A percentile compares a stretch with the other conserved stretches of the same genome.
phyloP scores from a whole-genome alignment of 2,113 vertebrate genomes.

The Eudyptes chrysolophus region DNA sequence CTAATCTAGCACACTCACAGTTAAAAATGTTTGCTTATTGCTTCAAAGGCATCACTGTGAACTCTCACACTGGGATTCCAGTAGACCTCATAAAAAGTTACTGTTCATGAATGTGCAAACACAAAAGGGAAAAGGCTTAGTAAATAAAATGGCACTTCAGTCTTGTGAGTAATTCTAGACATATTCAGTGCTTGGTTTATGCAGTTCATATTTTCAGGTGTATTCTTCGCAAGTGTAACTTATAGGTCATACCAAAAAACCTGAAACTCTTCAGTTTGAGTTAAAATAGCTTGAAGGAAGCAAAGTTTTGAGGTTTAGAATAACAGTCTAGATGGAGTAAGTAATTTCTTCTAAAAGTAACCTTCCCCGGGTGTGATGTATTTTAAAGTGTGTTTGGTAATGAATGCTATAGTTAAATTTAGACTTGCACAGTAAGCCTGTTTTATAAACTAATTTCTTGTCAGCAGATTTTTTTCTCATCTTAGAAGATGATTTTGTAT shows the following conservation, averaged over 20 bases:
- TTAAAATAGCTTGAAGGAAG: neutral
- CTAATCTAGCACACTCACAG: neutral
- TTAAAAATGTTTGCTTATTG: neutral
- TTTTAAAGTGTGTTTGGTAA: neutral
- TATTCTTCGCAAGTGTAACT: neutral
- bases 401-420: neutral
- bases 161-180: neutral
- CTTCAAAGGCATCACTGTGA: constrained; percentile 1
- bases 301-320: neutral
- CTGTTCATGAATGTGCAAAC: neutral
- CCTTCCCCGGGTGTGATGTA: neutral
- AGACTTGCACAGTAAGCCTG: neutral
- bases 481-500: neutral
- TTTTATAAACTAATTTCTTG: neutral
- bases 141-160: neutral
- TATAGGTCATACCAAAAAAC: neutral
- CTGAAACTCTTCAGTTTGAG: neutral
- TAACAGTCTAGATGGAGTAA: neutral
- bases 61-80: neutral
- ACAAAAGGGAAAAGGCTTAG: neutral
- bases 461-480: neutral
- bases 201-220: neutral
- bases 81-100: neutral
- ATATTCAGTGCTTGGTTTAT: neutral
- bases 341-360: neutral